Percentiles rank a stretch among this genome's conserved stretches.
Conservation (phyloP, 2,113 vertebrate genomes). For the Cyprinus carpio region DNA sequence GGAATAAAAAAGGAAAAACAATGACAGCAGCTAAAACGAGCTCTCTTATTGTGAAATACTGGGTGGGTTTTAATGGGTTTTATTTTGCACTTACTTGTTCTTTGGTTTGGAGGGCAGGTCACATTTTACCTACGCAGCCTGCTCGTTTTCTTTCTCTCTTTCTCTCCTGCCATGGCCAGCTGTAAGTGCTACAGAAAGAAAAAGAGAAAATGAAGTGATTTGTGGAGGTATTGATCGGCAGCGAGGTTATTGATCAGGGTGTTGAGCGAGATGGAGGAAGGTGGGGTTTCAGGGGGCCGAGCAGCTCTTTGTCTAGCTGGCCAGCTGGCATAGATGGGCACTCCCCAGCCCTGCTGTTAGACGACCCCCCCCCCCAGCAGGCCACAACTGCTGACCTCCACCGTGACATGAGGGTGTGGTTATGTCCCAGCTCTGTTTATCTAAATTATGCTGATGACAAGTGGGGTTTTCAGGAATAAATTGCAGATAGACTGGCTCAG, state of each 20-base stretch:
- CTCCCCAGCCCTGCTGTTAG: slow-evolving; percentile 21
- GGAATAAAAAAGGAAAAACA: slow-evolving; percentile 20
- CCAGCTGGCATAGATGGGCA: slow-evolving; percentile 18
- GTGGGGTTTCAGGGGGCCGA: slow-evolving; percentile 40
- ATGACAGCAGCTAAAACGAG: slow-evolving; percentile 60
- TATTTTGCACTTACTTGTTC: slow-evolving; percentile 60
- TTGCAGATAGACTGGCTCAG: not conserved
- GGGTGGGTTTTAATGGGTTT: slow-evolving; percentile 59
- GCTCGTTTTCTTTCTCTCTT: slow-evolving; percentile 17
- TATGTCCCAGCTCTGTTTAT: not conserved
- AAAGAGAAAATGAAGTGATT: slow-evolving; percentile 74
- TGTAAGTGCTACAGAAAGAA: slow-evolving; percentile 41
- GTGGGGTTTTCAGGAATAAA: slow-evolving; percentile 6
- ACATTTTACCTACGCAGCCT: slow-evolving; percentile 55
- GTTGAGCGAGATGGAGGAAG: slow-evolving; percentile 53
- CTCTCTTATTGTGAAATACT: slow-evolving; percentile 58
- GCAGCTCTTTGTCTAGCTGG: slow-evolving; percentile 52
- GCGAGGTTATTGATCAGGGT: slow-evolving; percentile 72
- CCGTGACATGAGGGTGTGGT: not conserved
- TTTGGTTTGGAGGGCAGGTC: slow-evolving; percentile 50
- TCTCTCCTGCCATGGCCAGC: slow-evolving; percentile 16
- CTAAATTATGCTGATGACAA: not conserved
- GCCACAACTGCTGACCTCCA: slow-evolving; percentile 33
- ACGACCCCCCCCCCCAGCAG: not conserved
- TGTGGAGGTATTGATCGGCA: slow-evolving; percentile 69